These are phyloP conservation scores for Drosophila flavopinicola DNA, from an alignment of 2,888 invertebrate genomes.

Conservation along the genomic window DNA sequence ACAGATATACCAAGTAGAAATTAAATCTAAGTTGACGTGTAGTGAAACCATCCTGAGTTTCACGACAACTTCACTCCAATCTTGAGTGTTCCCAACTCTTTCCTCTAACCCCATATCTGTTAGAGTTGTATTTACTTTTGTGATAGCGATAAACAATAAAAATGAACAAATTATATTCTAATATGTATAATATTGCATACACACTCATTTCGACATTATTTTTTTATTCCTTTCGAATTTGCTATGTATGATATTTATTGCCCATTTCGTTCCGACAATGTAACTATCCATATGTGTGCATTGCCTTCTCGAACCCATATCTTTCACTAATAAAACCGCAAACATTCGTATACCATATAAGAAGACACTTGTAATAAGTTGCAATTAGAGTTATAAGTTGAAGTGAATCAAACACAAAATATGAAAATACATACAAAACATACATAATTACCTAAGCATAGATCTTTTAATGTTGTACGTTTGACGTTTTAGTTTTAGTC, in stretches of 20 bases:
- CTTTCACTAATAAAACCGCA: slow-evolving; percentile 39
- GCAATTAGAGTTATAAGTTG: slow-evolving; percentile 45
- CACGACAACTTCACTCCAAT: slow-evolving; percentile 36
- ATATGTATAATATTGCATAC: slow-evolving; percentile 30
- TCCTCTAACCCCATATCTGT: slow-evolving; percentile 39
- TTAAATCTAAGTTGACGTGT: slow-evolving; percentile 47
- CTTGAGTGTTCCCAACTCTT: slow-evolving; percentile 27
- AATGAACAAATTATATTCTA: slow-evolving; percentile 63
- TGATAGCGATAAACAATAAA: slow-evolving; percentile 65
- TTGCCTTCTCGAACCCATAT: neutral
- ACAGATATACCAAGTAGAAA: slow-evolving; percentile 63
- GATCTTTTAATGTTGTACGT: slow-evolving; percentile 67
- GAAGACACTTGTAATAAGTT: slow-evolving; percentile 72
- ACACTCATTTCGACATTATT: slow-evolving; percentile 34
- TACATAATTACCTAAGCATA: slow-evolving; percentile 32
- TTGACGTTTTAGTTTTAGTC: slow-evolving; percentile 58
- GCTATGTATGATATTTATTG: slow-evolving; percentile 53
- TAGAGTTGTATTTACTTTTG: slow-evolving; percentile 76
- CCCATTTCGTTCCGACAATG: slow-evolving; percentile 18
- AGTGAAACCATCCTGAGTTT: slow-evolving; percentile 11
- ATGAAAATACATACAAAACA: slow-evolving; percentile 26
- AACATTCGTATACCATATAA: slow-evolving; percentile 69
- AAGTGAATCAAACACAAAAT: slow-evolving; percentile 37
- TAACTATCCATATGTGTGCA: slow-evolving; percentile 20
- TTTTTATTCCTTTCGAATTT: slow-evolving; percentile 48